These are phyloP conservation scores for Bombus soroeensis DNA, from an alignment of 1,140 invertebrate species.

Conservation along the genomic window DNA sequence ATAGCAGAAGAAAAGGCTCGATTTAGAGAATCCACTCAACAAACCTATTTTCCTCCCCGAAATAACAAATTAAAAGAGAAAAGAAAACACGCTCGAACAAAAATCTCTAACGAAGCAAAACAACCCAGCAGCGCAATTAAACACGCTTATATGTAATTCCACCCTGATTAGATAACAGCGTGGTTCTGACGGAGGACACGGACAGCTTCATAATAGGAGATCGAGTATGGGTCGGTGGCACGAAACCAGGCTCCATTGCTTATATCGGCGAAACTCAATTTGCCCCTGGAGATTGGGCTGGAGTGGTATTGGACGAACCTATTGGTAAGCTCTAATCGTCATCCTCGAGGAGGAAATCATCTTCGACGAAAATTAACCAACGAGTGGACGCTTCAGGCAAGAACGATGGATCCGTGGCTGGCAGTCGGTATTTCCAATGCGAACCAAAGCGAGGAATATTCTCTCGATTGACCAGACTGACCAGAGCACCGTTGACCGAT, in stretches of 20 bases:
- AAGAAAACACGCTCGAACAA: no score
- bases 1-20: no score
- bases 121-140: not conserved
- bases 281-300: conserved; percentile 97
- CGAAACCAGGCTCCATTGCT: conserved; percentile 96
- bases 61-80: not conserved
- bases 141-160: conserved; percentile 10
- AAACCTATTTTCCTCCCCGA: not conserved
- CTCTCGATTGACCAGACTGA: conserved; percentile 94
- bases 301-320: conserved; percentile 96
- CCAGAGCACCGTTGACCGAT: conserved; percentile 85
- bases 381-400: conserved; percentile 87
- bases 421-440: conserved; percentile 96
- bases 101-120: not conserved
- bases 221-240: conserved; percentile 96
- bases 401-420: conserved; percentile 98
- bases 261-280: conserved; percentile 99
- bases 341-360: no score
- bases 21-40: no score
- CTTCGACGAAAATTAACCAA: not conserved
- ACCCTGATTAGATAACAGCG: conserved; percentile 88
- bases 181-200: conserved; percentile 93
- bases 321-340: conserved; percentile 86
- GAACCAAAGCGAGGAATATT: conserved; percentile 97
- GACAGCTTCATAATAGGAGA: conserved; percentile 98